Base-by-base conservation (phyloP, 2,113 vertebrate genomes). In the Danionella cerebrum region DNA sequence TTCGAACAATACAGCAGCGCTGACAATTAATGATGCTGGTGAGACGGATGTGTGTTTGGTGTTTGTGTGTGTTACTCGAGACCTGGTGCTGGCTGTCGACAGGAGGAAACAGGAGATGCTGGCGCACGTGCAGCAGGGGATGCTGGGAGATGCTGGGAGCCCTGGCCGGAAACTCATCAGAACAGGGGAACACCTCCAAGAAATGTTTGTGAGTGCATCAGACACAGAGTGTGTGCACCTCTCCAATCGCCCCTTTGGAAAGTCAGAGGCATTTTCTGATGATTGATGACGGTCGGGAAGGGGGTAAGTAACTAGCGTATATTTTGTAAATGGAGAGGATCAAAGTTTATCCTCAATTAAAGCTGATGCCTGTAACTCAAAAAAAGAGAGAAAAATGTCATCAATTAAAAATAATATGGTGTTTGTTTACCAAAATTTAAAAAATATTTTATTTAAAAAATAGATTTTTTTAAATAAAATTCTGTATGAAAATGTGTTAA, bases 91-190 rank as follows among this genome's bases (percentile, higher is more conserved):
- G n/a, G n/a, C n/a, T 80, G 75, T 83, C 87, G 87, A 87, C 86
- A 86, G 77, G 80, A 79, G 79, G 82, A 77, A 83, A 81, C 80
- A 82, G 83, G 60, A 71, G 79, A 73, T 55, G 73, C 77, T 77
- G 78, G 74, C 76, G 79, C 77, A 78, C 75, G 36, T 85, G 70
- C 84, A 82, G 84, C 80, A 66, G 75, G 73, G n/a, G n/a, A n/a
- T n/a, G n/a, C n/a, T n/a, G n/a, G n/a, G n/a, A n/a, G 82, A 86
- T 77, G 70, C 78, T 77, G 69, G 72, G 82, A 76, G 72, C 66
- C 70, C 33, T 52, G 67, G 79, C 82, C 80, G 82, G 80, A 79
- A 83, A 84, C 79, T 83, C 81, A 83, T 85, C 83, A 84, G 78
- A 80, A 55, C 25, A 45, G 53, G 75, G 78, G 80, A 85, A 80